Conservation (phyloP, 2,797 vertebrate species). For the Anguilla obscura region DNA sequence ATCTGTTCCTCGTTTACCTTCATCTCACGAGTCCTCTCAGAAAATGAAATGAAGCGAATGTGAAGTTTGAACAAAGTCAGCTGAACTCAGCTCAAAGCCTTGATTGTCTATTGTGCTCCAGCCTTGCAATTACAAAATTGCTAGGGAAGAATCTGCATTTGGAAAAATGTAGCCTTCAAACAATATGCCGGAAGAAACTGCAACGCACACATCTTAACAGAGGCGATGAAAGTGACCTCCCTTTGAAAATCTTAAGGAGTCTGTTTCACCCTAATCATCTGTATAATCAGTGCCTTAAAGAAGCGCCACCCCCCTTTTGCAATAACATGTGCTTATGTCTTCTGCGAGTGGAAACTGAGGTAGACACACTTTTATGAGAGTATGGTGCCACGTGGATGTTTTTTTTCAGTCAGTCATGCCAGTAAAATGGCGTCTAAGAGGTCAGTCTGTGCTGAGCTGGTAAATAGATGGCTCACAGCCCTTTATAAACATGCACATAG, state of each 20-base stretch:
- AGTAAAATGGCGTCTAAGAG: neutral
- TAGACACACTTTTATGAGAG: neutral
- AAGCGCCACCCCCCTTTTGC: constrained; percentile 5
- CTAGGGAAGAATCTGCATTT: constrained; percentile 34
- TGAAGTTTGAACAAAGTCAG: constrained; percentile 56
- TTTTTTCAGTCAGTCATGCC: neutral
- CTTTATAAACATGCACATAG: neutral
- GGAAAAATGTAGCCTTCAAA: constrained; percentile 39
- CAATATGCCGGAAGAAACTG: neutral
- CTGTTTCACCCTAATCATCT: constrained; percentile 51
- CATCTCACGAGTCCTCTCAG: neutral
- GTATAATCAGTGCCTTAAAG: constrained; percentile 52
- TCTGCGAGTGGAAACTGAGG: neutral
- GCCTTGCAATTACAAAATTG: constrained; percentile 54
- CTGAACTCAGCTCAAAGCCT: constrained; percentile 38
- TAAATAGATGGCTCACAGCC: neutral
- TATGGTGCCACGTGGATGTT: neutral
- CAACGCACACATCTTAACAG: neutral
- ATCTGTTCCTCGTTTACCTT: neutral
- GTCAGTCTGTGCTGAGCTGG: neutral
- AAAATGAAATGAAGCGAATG: constrained; percentile 21
- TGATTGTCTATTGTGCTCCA: constrained; percentile 54
- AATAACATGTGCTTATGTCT: neutral
- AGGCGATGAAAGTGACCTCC: neutral
- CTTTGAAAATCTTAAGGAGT: constrained; percentile 52